Base-by-base conservation (phyloP, 2,888 invertebrate genomes). In the Heliconius cydno region DNA sequence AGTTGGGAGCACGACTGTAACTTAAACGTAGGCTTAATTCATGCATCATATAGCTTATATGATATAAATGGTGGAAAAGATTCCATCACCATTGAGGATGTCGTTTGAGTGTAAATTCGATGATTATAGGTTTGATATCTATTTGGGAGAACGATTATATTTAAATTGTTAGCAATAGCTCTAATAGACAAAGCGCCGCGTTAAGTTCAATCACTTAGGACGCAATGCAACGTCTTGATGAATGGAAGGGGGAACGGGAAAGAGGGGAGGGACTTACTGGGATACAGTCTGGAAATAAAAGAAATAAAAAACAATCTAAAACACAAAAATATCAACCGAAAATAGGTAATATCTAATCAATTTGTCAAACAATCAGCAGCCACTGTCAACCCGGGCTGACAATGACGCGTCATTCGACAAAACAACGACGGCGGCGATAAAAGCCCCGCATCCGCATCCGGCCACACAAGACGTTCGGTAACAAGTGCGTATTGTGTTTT, bases 391-490 rank as follows among this genome's bases (percentile, higher is more conserved):
- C 85, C 86, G 52, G 52, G 52, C 52, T 52, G 77, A 81, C 86
- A 84, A 52, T 86, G 85, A 84, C 83, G 78, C 84, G 86, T 88
- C 89, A 86, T 82, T 87, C 85, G 88, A 86, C 87, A 84, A 86
- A 84, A 90, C 89, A 88, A 90, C 87, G 86, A 85, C 87, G 86
- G 85, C 85, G 81, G 87, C 90, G 91, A 90, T 91, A 89, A 90
- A 90, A 87, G 88, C 84, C 86, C 88, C 90, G 89, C 92, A 88
- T 93, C 93, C 93, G 92, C 83, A 90, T 92, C 92, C 92, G 90
- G 85, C 84, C 85, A 85, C 93, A 90, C 93, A 92, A 89, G 91
- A 89, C 86, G 92, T 78, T 77, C 78, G 78, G 77, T 81, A 52
- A 9, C 22, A 81, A 78, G 71, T 78, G 77, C 75, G 78, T 41